Conservation (phyloP, 2,113 vertebrate species). For the Cephalopterus ornatus region DNA sequence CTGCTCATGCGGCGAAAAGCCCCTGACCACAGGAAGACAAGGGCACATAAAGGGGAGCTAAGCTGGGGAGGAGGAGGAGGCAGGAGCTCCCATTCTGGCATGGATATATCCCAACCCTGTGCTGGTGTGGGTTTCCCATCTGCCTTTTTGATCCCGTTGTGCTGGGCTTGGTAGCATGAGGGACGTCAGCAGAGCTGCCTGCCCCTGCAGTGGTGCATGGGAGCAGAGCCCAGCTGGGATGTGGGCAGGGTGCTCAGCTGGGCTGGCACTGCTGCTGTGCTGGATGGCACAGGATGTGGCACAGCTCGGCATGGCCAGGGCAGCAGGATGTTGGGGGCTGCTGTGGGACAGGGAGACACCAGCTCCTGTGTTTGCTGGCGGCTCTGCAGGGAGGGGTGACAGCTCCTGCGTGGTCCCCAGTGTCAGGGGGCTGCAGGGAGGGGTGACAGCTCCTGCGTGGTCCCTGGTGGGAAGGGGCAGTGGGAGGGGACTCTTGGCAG, state of each 20-base stretch:
- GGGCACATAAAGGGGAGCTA: too few species aligned
- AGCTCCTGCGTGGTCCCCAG: too few species aligned
- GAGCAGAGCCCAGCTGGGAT: not conserved
- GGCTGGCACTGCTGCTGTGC: fast-evolving
- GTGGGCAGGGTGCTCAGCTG: fast-evolving
- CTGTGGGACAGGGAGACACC: fast-evolving
- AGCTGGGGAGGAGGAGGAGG: not conserved
- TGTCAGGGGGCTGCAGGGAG: not conserved
- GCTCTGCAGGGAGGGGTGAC: not conserved
- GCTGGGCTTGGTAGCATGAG: not conserved
- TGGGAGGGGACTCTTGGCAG: fast-evolving
- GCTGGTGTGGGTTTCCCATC: not conserved
- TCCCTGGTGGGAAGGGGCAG: not conserved
- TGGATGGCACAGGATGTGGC: not conserved
- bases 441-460: not conserved
- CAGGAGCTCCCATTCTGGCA: not conserved
- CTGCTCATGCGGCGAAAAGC: fast-evolving
- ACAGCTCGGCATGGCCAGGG: fast-evolving
- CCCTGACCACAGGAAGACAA: fast-evolving
- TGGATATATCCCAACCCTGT: not conserved
- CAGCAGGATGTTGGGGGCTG: not conserved
- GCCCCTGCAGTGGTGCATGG: fast-evolving
- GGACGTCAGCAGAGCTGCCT: fast-evolving
- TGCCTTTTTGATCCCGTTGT: not conserved
- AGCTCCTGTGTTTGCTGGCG: not conserved